Base-by-base conservation (phyloP, 2,888 invertebrate species). In the Celastrina argiolus region DNA sequence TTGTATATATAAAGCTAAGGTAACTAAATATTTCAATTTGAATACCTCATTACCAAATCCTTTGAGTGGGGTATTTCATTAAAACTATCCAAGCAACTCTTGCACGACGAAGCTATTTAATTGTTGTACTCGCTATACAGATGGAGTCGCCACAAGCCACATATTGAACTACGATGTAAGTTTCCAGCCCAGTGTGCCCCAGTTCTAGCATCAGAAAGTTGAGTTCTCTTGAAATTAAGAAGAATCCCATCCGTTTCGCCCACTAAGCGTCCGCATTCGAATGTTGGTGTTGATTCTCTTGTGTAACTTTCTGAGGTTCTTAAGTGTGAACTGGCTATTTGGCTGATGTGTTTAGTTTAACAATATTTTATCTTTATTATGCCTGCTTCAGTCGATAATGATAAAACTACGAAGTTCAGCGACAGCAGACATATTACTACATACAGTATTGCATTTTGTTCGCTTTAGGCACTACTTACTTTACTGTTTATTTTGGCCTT, bases 71-170 rank as follows among this genome's bases (percentile, higher is more conserved):
- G 31, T 59, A 59, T 59, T 16, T 34, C 34, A 61, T 36, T 39
- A 18, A 61, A 61, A 61, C 36, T 61, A 61, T 61, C 61, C 36
- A 39, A 61, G 58, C 61, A 39, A 22, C 61, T 36, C 61, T 34
- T 61, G 36, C 61, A 58, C 58, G 31, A 31, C 22, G 14, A 61
- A 61, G 39, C 61, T 61, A 39, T 61, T 22, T 39, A 61, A 61
- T 39, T 61, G 36, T 39, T 61, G 39, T 36, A 36, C 16, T 36
- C 18, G 36, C 51, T 61, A 61, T 36, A 36, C 61, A 39, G 36
- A 36, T 39, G 12, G 22, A 61, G 61, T 36, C 34, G 18, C 61
- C 61, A 36, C 36, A 36, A 39, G 36, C 61, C 61, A 61, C 61
- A 61, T 22, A 22, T 34, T 36, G 61, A 61, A 39, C 61, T 36